phyloP scores from a whole-genome alignment of 2,888 invertebrate genomes.

The Napeogenes inachia region DNA sequence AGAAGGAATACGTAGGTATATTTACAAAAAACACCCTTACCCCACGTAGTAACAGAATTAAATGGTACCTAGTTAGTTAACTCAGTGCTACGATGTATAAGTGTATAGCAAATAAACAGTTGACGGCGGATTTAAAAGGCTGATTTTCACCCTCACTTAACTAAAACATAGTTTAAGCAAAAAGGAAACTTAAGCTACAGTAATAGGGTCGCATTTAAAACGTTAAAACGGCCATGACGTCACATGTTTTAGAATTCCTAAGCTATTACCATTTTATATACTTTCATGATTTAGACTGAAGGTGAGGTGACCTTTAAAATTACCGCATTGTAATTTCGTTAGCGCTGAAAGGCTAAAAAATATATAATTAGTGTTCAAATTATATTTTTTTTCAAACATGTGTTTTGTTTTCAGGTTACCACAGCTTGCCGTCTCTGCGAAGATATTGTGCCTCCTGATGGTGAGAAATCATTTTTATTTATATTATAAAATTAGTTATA shows the following conservation, averaged over 20 bases:
- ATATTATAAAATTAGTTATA: too few relatives aligned
- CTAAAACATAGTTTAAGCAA: constrained; percentile 7
- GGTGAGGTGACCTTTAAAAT: constrained; percentile 19
- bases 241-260: constrained; percentile 21
- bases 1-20: background rate
- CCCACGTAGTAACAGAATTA: background rate
- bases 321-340: constrained; percentile 15
- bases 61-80: constrained; percentile 4
- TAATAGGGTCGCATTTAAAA: background rate
- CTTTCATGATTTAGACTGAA: constrained; percentile 20
- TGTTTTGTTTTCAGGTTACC: constrained; percentile 84
- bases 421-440: constrained; percentile 93
- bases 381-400: too few relatives aligned
- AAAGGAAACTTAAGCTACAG: constrained; percentile 6
- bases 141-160: constrained; percentile 12
- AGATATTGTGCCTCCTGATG: constrained; percentile 94
- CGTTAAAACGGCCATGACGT: background rate
- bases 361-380: too few relatives aligned
- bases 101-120: constrained; percentile 22
- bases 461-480: constrained; percentile 70
- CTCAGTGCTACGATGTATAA: constrained; percentile 3
- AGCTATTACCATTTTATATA: constrained; percentile 24
- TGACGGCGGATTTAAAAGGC: constrained; percentile 33
- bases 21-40: background rate
- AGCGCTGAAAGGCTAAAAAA: too few relatives aligned